Base-by-base conservation (phyloP, 2,888 invertebrate species). In the Drosophila ezoana region DNA sequence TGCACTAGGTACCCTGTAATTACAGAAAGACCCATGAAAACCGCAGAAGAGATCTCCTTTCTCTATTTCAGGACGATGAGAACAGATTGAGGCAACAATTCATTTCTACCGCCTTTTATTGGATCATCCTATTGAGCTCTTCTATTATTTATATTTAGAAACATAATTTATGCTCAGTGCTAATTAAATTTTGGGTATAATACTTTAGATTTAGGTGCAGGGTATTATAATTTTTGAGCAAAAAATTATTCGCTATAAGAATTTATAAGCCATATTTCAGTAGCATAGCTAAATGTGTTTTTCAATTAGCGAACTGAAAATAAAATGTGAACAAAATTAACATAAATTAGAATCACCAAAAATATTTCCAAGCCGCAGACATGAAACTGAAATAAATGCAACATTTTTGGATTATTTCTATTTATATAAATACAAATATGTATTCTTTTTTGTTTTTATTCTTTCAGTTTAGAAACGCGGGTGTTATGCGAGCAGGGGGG, bases 321-420 rank as follows among this genome's bases (percentile, higher is more conserved):
- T 59, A 73, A 77, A 68, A 77, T 73, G 59, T 62, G 41, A 62
- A 59, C 62, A 40, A 63, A 74, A 78, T 76, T 78, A 74, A 59
- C 79, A 76, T 78, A 76, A 76, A 76, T 76, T 70, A 69, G 63
- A 76, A 78, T 76, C 66, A 74, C 69, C 74, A 38, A 67, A 78
- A 78, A 70, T 74, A 69, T 69, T 59, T 76, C 40, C 48, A 41
- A 74, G 78, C 59, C 69, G 41, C 62, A 68, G 76, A 65, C 66
- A 73, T 54, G 54, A 51, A 68, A 61, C 76, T 45, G 45, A 69
- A 79, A 76, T 69, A 77, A 82, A 74, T 77, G 74, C 57, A 38
- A 58, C 38, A 59, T 63, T 62, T 71, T n/a, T 44, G 38, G 37
- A 41, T 49, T 56, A 47, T 40, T 33, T 58, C 32, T 48, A 38